Base-by-base conservation (phyloP, 2,797 vertebrate genomes). In the Pogoniulus pusillus region DNA sequence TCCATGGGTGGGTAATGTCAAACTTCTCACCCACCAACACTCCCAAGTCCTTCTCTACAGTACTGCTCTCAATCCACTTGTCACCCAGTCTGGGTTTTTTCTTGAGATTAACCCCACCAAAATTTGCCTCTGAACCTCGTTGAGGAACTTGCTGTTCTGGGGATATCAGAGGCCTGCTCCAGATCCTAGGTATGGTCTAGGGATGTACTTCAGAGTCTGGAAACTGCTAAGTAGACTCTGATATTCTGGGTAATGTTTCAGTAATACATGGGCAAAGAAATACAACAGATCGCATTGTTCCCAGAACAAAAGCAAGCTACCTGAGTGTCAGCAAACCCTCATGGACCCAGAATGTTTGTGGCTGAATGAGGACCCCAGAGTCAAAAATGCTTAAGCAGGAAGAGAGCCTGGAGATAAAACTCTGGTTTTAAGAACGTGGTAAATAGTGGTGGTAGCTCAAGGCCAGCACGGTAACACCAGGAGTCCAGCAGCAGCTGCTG, bases 391-490 rank as follows among this genome's bases (percentile, higher is more conserved):
- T 69, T 32, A 70, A 58, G 26, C 18, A 53, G 30, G 51, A 58
- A 24, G 10, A 49, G 24, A 62, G 55, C 7, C 49, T 63, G 62
- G 17, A 87, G 49, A 30, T 57, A 37, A 57, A 41, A 4, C 35
- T 34, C 45, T 53, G 23, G 4, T 53, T 18, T 49, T 49, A 32
- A 45, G 83, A 59, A 39, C 16, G 1, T 26, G 53, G 30, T 79
- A 16, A 41, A 17, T n/a, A 29, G 20, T 12, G 22, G 22, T 26
- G 34, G 34, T 18, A 34, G 57, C 57, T 69, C 13, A 39, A 47
- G 57, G 57, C 24, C 30, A 41, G 35, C 0, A 1, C 22, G 4
- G 16, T 1, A 6, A 17, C 19, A 15, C 29, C 0, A 2, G 15
- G 84, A 53, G 9, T 45, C 20, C 15, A 27, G 49, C 43, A 34